Percentiles rank a stretch among this genome's conserved stretches.
Conservation (phyloP, 2,113 vertebrate species). For the Osmerus eperlanus region DNA sequence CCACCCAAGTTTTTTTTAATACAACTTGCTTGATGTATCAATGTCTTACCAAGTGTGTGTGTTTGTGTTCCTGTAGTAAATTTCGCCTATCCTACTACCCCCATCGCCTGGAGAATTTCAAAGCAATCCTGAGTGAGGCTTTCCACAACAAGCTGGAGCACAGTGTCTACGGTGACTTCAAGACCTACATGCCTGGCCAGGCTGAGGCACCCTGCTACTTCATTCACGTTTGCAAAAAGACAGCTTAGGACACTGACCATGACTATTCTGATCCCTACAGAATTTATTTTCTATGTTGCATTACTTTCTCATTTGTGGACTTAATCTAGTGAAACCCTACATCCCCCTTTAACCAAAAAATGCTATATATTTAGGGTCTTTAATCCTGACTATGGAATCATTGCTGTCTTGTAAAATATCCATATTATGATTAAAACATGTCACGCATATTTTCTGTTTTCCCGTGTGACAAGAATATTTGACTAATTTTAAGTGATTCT, state of each 20-base stretch:
- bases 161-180: constrained; percentile 87
- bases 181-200: constrained; percentile 78
- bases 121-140: constrained; percentile 76
- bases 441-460: too few species aligned
- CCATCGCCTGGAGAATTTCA: constrained; percentile 85
- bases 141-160: constrained; percentile 85
- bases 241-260: constrained; percentile 53
- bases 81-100: constrained; percentile 97
- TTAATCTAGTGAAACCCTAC: not conserved
- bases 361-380: too few species aligned
- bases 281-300: not conserved
- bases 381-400: too few species aligned
- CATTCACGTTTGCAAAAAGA: constrained; percentile 92
- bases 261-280: not conserved
- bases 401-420: too few species aligned
- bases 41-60: not conserved
- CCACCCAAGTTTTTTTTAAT: too few species aligned
- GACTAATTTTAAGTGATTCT: too few species aligned
- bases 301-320: not conserved
- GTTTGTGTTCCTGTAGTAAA: constrained; percentile 74
- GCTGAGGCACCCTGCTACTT: constrained; percentile 86
- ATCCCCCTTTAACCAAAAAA: not conserved
- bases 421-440: too few species aligned
- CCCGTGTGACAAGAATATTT: too few species aligned
- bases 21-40: not conserved